Conservation (phyloP, 37 sponge, comb jelly and placozoan species). For the Petrosia ficiformis region DNA sequence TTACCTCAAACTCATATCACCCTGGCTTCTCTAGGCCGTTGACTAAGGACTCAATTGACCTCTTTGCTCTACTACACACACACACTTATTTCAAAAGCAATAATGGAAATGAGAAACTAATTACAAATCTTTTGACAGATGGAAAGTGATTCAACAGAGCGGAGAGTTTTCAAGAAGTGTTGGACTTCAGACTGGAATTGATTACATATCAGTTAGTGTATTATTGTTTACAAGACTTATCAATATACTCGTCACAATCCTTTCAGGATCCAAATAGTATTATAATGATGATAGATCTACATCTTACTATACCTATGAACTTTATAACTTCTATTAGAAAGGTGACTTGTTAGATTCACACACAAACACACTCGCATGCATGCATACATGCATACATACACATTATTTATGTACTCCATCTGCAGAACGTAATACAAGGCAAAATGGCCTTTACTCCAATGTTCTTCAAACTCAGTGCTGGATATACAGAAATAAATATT, state of each 20-base stretch:
- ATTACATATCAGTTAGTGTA: constrained; percentile 54
- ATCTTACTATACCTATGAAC: constrained; percentile 60
- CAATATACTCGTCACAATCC: too few species aligned
- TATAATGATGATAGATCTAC: constrained; percentile 75
- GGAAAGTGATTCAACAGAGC: constrained; percentile 29
- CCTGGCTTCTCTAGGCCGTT: background rate
- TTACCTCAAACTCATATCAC: background rate
- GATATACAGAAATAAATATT: constrained; percentile 52
- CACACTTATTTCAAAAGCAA: too few species aligned
- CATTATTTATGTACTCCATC: background rate
- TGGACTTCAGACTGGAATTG: constrained; percentile 68
- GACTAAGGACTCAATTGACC: too few species aligned
- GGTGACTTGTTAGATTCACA: constrained; percentile 39
- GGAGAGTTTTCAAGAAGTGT: constrained; percentile 52
- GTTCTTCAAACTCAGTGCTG: constrained; percentile 54
- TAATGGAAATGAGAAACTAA: background rate
- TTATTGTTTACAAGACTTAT: too few species aligned
- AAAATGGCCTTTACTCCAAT: constrained; percentile 68
- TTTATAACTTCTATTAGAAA: constrained; percentile 53
- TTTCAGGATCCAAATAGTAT: constrained; percentile 36
- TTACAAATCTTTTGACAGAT: constrained; percentile 7
- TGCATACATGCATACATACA: background rate
- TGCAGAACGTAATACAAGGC: constrained; percentile 65
- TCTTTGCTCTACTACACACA: too few species aligned
- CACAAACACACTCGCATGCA: too few species aligned